A percentile compares a stretch with the other conserved stretches of the same genome.
Evolutionary conservation across 2,888 invertebrate species (phyloP).

Genomic region (Polydesmus complanatus): DNA sequence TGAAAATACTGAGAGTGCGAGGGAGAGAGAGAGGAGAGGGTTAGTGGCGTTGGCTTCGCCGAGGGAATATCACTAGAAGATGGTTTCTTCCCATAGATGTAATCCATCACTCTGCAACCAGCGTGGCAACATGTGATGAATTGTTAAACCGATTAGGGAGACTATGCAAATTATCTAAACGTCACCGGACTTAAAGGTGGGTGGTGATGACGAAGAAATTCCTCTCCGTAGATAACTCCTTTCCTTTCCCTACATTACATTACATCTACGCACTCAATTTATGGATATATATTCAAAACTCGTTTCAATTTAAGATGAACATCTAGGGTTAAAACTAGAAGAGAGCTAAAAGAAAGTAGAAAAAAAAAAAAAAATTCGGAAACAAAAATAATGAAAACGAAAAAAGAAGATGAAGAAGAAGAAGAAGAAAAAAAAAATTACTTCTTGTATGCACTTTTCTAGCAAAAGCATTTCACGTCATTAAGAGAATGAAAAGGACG

Average conservation of each 20-base stretch:
- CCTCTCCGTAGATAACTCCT: background rate
- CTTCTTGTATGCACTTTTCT: too few relatives aligned
- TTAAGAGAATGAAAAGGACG: background rate
- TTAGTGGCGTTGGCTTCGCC: background rate
- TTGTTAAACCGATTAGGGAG: slow-evolving; percentile 14
- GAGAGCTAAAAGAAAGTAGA: background rate
- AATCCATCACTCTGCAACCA: slow-evolving; percentile 10
- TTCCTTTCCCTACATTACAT: background rate
- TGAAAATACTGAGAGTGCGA: too few relatives aligned
- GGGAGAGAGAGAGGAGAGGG: too few relatives aligned
- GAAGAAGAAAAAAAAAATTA: too few relatives aligned
- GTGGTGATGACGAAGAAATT: background rate
- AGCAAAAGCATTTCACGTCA: background rate
- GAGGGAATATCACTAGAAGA: background rate
- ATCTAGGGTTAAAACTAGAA: background rate
- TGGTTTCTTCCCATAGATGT: background rate
- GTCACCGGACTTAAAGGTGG: slow-evolving; percentile 13
- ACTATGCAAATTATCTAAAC: slow-evolving; percentile 15
- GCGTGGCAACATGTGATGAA: slow-evolving; percentile 15
- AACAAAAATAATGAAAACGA: background rate
- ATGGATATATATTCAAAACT: background rate
- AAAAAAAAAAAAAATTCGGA: background rate
- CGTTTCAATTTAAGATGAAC: background rate
- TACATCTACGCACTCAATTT: background rate
- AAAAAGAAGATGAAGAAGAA: background rate